A percentile compares a stretch with the other conserved stretches of the same genome.
phyloP scores from a whole-genome alignment of 2,797 vertebrate species.

The Pseudochaenichthys georgianus region DNA sequence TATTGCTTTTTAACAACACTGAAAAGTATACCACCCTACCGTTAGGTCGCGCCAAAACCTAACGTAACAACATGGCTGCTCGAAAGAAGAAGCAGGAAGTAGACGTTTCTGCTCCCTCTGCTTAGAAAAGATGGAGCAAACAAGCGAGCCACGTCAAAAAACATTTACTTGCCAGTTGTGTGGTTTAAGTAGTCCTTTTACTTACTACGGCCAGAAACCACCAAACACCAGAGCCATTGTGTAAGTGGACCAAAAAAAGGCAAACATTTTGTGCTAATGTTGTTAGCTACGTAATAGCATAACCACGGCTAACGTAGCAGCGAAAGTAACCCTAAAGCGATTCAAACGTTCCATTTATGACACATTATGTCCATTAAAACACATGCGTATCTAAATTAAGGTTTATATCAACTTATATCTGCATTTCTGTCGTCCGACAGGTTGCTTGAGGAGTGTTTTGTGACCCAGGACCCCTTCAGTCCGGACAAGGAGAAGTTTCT shows the following conservation, averaged over 20 bases:
- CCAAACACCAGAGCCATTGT: constrained; percentile 86
- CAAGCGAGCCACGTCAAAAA: constrained; percentile 54
- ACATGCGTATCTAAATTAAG: fast-evolving
- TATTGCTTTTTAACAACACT: not conserved
- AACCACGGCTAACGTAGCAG: not conserved
- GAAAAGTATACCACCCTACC: constrained; percentile 50
- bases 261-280: constrained; percentile 19
- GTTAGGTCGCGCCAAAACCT: constrained; percentile 59
- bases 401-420: fast-evolving
- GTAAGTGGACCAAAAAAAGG: constrained; percentile 81
- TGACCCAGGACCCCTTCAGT: constrained; percentile 91
- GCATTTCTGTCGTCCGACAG: constrained; percentile 65
- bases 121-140: constrained; percentile 76
- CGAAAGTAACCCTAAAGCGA: not conserved
- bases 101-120: not conserved
- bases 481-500: constrained; percentile 89
- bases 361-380: fast-evolving
- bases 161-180: constrained; percentile 89
- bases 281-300: constrained; percentile 3
- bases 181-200: constrained; percentile 83
- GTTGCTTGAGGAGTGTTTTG: constrained; percentile 90
- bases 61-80: constrained; percentile 21
- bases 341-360: fast-evolving
- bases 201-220: constrained; percentile 89
- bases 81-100: constrained; percentile 39